Conservation (phyloP, 2,888 invertebrate genomes). For the Oligia strigilis region DNA sequence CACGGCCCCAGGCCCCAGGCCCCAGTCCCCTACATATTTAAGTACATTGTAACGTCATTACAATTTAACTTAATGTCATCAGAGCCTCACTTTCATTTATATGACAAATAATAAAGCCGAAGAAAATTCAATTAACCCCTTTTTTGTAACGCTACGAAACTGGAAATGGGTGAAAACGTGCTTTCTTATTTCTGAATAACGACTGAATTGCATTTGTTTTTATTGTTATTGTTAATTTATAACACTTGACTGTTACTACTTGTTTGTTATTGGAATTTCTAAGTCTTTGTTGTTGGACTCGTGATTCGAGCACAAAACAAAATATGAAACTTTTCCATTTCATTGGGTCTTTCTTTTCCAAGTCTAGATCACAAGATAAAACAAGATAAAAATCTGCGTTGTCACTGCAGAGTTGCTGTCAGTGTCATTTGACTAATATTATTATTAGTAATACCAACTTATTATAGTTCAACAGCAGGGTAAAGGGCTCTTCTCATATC, state of each 20-base stretch:
- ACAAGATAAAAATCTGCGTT: not conserved
- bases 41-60: slow-evolving; percentile 69
- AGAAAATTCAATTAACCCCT: slow-evolving; percentile 58
- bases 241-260: slow-evolving; percentile 41
- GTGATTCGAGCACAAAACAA: not conserved
- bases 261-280: slow-evolving; percentile 42
- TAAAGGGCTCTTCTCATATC: no score
- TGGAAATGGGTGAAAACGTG: slow-evolving; percentile 17
- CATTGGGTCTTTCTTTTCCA: no score
- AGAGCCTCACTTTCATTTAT: slow-evolving; percentile 54
- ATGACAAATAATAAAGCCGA: slow-evolving; percentile 52
- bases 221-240: slow-evolving; percentile 43
- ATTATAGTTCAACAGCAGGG: no score
- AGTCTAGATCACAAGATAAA: slow-evolving; percentile 1
- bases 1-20: slow-evolving; percentile 36
- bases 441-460: no score
- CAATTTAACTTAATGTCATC: slow-evolving; percentile 63
- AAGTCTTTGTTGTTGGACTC: slow-evolving; percentile 10
- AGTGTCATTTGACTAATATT: not conserved
- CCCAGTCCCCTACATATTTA: slow-evolving; percentile 65
- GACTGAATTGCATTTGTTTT: slow-evolving; percentile 34
- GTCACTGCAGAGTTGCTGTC: not conserved
- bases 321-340: slow-evolving; percentile 14
- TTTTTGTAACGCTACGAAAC: slow-evolving; percentile 36
- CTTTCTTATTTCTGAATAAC: slow-evolving; percentile 22